A percentile compares a stretch with the other conserved stretches of the same genome.
phyloP scores from a whole-genome alignment of 2,797 vertebrate genomes.

The Sebastes vulpes region DNA sequence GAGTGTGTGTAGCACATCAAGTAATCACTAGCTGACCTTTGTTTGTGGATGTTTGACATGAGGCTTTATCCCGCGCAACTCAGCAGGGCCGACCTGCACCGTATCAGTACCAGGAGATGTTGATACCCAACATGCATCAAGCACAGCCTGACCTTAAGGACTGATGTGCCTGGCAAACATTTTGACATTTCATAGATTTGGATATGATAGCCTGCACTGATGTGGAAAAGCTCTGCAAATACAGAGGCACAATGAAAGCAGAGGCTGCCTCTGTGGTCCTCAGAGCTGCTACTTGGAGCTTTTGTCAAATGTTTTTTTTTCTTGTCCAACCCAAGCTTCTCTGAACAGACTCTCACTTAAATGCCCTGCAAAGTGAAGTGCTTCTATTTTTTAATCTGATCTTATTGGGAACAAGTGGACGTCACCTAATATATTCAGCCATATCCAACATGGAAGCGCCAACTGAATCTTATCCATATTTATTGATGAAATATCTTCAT shows the following conservation, averaged over 20 bases:
- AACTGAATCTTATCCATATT: background rate
- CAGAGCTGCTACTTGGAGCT: background rate
- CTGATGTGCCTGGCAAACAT: background rate
- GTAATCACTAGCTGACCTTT: slow-evolving; percentile 15
- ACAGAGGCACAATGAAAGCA: background rate
- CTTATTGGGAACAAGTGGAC: background rate
- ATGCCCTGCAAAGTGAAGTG: background rate
- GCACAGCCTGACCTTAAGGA: background rate
- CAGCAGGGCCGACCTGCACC: background rate
- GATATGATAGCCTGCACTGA: background rate
- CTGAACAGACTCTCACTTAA: background rate
- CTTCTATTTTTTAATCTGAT: background rate
- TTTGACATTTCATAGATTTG: background rate
- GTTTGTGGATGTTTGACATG: background rate
- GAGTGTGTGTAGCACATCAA: background rate
- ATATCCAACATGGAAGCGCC: background rate
- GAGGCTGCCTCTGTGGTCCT: background rate
- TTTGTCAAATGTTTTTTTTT: background rate
- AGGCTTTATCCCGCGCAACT: background rate
- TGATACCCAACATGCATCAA: background rate
- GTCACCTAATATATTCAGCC: background rate
- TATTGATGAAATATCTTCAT: background rate
- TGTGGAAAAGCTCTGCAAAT: background rate
- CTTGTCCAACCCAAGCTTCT: background rate
- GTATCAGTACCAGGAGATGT: background rate